Conservation (phyloP, 2,888 invertebrate species). For the Epicampocera succincta region DNA sequence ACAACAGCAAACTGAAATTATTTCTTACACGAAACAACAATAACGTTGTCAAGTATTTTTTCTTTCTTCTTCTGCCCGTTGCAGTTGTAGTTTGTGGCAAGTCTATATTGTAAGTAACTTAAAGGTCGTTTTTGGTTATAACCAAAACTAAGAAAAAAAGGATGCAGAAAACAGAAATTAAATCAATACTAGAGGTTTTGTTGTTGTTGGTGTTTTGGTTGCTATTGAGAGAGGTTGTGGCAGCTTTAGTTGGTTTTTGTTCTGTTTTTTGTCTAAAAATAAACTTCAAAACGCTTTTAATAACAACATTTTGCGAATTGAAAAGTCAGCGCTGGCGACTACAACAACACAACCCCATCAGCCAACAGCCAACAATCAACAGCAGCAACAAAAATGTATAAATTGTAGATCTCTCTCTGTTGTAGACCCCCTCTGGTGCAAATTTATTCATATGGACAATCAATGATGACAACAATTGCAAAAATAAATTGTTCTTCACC, state of each 20-base stretch:
- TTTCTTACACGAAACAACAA: slow-evolving; percentile 66
- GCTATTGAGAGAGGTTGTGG: slow-evolving; percentile 27
- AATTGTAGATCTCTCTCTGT: slow-evolving; percentile 59
- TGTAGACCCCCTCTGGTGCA: slow-evolving; percentile 77
- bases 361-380: slow-evolving; percentile 25
- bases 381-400: slow-evolving; percentile 40
- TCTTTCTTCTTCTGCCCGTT: background rate
- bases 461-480: slow-evolving; percentile 80
- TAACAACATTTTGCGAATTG: slow-evolving; percentile 55
- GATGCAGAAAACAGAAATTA: slow-evolving; percentile 50
- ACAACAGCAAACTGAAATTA: slow-evolving; percentile 59
- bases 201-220: background rate
- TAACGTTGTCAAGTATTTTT: slow-evolving; percentile 67
- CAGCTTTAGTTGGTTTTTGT: slow-evolving; percentile 27
- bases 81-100: slow-evolving; percentile 55
- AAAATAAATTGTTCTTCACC: slow-evolving; percentile 67
- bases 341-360: background rate
- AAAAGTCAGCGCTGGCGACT: background rate
- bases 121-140: slow-evolving; percentile 63
- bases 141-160: slow-evolving; percentile 10
- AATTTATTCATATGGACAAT: slow-evolving; percentile 81
- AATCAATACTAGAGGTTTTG: slow-evolving; percentile 61
- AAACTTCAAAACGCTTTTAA: slow-evolving; percentile 68
- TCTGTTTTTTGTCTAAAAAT: slow-evolving; percentile 63
- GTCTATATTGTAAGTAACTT: slow-evolving; percentile 61